Evolutionary conservation across 2,797 vertebrate species (phyloP), one percentile per base, ranked within the genome.

Genomic region (Eulemur albifrons): DNA sequence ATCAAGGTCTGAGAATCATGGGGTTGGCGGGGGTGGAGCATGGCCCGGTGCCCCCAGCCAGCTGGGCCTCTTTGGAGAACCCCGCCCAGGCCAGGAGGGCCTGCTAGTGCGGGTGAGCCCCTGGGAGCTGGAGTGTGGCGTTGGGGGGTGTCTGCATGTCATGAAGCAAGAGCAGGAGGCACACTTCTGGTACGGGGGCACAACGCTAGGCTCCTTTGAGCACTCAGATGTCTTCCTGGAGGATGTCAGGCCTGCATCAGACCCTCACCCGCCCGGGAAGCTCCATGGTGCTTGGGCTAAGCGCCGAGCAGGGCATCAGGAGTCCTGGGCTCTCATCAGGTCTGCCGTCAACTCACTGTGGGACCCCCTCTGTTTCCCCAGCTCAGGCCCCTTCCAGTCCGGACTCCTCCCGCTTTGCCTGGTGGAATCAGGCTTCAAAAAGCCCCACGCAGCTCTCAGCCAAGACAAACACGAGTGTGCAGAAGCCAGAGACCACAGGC

Each of bases 401-500:
- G 10, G 76, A 67, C 54, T 96, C 65, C 87, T 87, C 88, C 92
- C 63, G 95, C 88, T 81, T 86, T 20, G 85, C 90, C 86, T 72
- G 79, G 54, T 45, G 15, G 69, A 86, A 65, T 76, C 20, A 17
- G 96, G 96, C 95, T 95, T 93, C 90, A 32, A n/a, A 92, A 87
- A 91, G 80, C 54, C 81, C 67, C 1, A 1, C 21, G 48, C 59
- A 35, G 73, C 69, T 61, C 67, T 81, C 65, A 48, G 97, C 97
- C 97, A 98, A 98, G 93, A 94, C 86, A 97, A 97, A 97, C 96
- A 97, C 0, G 0, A 35, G 73, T 14, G 72, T 40, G 54, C 59
- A 54, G 92, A 65, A 67, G 88, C n/a, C 40, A 52, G 81, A 54
- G 81, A 50, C 43, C 27, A 23, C 2, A 0, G 18, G 69, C 45